These are phyloP conservation scores for Amaurobius ferox DNA, from an alignment of 2,888 invertebrate species.

Conservation along the genomic window DNA sequence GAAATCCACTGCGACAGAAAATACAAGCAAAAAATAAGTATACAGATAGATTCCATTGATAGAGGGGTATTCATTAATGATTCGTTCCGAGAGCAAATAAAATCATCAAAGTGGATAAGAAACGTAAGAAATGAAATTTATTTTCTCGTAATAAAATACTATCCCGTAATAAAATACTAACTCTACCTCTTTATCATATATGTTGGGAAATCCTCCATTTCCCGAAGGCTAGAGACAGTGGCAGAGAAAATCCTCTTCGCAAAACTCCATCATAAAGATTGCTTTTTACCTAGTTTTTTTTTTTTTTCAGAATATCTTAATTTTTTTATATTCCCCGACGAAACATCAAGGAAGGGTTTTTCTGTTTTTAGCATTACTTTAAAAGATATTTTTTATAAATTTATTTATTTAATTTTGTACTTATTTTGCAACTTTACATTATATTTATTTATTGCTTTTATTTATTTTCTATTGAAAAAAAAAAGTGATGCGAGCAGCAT, in stretches of 20 bases:
- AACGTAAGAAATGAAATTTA: conserved; percentile 4
- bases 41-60: no score
- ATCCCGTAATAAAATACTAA: conserved; percentile 6
- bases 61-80: not conserved
- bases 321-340: conserved; percentile 1
- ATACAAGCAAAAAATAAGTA: no score
- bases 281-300: not conserved
- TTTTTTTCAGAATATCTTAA: not conserved
- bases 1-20: no score
- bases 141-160: conserved; percentile 5
- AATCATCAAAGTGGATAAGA: conserved; percentile 16
- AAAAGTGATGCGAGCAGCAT: no score
- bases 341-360: not conserved
- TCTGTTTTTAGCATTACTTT: conserved; percentile 4
- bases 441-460: no score
- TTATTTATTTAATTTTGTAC: no score
- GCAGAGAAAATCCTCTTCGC: conserved; percentile 3
- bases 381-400: not conserved
- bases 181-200: conserved; percentile 11
- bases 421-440: no score
- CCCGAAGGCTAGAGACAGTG: not conserved
- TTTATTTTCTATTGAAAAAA: no score
- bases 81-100: not conserved
- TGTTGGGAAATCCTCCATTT: conserved; percentile 9
- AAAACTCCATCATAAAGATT: not conserved